Evolutionary conservation across 2,888 invertebrate genomes (phyloP).

Genomic region (Scrobipalpa atriplicella): DNA sequence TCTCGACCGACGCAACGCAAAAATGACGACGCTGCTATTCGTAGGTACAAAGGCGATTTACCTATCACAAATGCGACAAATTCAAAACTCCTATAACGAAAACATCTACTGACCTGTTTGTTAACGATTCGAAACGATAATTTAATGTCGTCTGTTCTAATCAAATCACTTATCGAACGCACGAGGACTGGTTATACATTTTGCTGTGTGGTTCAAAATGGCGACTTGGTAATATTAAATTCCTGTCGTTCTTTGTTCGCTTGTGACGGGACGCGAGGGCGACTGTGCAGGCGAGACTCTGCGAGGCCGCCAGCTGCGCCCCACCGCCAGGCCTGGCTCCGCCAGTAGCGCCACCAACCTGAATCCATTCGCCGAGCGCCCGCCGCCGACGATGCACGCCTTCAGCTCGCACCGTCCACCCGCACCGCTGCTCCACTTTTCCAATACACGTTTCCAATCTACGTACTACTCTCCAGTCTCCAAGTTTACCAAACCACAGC

Average conservation of each 20-base stretch:
- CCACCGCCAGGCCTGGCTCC: constrained; percentile 48
- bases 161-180: constrained; percentile 31
- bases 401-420: constrained; percentile 35
- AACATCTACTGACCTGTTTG: constrained; percentile 66
- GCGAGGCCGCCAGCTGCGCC: constrained; percentile 56
- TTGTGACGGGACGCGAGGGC: constrained; percentile 49
- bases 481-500: neutral
- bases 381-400: constrained; percentile 25
- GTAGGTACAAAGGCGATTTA: constrained; percentile 1
- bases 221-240: constrained; percentile 34
- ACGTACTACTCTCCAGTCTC: neutral
- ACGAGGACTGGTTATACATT: constrained; percentile 44
- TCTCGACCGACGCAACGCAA: neutral
- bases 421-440: neutral
- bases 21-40: constrained; percentile 4
- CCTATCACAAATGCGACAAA: neutral
- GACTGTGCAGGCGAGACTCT: constrained; percentile 35
- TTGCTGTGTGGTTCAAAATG: constrained; percentile 48
- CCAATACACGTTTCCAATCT: too few species aligned
- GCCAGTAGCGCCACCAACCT: constrained; percentile 35
- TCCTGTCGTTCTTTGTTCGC: constrained; percentile 54
- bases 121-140: constrained; percentile 40
- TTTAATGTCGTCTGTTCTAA: constrained; percentile 18
- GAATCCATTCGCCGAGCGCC: constrained; percentile 27
- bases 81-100: constrained; percentile 20